Base-by-base conservation (phyloP, 2,113 vertebrate genomes). In the Campylomormyrus numenius region DNA sequence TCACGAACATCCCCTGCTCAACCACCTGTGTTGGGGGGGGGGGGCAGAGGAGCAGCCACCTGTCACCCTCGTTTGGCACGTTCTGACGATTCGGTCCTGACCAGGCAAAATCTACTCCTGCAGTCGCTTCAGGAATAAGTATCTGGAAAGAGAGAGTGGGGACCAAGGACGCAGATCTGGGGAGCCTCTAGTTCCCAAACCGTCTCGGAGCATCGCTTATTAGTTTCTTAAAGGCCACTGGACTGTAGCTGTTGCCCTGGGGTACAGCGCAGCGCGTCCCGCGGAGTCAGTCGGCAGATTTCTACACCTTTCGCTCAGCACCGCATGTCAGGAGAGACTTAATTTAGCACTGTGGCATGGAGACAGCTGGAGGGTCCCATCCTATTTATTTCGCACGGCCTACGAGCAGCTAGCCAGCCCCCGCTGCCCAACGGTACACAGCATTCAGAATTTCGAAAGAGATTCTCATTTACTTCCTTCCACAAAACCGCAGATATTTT, bases 1-100 rank as follows among this genome's bases (percentile, higher is more conserved):
- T 99, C 93, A 99, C 98, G 95, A 99, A 99, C 98, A 99, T 99
- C 94, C 98, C 98, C 96, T 99, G 98, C 94, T 99, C 98, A 92
- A 99, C 97, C 88, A 99, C 98, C 98, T 99, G 94, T 58, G 91
- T 31, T 31, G 31, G 31, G 31, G 31, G 24, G 50, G 15, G 13
- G 3, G 0, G 52, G 50, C 56, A 88, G 66, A 39, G 70, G 19
- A 42, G 39, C 39, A 19, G 89, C 27, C 21, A 8, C 48, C 42
- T 15, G 24, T 83, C 83, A 85, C 15, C 35, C n/a, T 56, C 6
- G n/a, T 35, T 11, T 52, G 45, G 3, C 90, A 27, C 2, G 2
- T 6, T 46, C 24, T 48, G 24, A 85, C 3, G 45, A 70, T 70
- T 70, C 10, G n/a, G 9, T 66, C n/a, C n/a, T 27, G 8, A 11